Conservation (phyloP, 2,797 vertebrate genomes). For the Distichodus sexfasciatus region DNA sequence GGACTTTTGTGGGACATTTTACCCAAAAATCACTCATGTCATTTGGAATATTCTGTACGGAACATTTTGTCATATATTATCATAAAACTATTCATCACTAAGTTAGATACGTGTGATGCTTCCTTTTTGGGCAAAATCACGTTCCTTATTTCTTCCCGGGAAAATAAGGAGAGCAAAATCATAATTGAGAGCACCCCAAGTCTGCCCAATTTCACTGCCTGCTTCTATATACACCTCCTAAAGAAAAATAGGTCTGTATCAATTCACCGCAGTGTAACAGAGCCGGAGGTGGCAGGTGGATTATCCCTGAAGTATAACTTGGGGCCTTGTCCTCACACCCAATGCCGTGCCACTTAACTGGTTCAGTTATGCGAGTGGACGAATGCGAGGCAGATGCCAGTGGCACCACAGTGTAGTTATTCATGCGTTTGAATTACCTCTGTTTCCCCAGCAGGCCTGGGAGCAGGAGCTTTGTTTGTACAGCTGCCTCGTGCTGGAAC, state of each 20-base stretch:
- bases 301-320: slow-evolving; percentile 11
- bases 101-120: no score
- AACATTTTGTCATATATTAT: not conserved
- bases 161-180: no score
- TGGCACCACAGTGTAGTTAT: slow-evolving; percentile 47
- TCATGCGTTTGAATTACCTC: slow-evolving; percentile 55
- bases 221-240: no score
- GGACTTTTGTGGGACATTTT: no score
- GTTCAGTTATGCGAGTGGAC: slow-evolving; percentile 20
- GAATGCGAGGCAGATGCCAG: slow-evolving; percentile 40
- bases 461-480: slow-evolving; percentile 48
- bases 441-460: slow-evolving; percentile 42
- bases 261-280: slow-evolving; percentile 5
- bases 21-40: no score
- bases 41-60: no score
- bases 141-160: no score
- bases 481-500: slow-evolving; percentile 52
- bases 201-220: no score
- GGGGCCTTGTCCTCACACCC: slow-evolving; percentile 26
- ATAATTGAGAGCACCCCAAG: no score
- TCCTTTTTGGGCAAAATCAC: no score
- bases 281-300: not conserved
- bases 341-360: slow-evolving; percentile 32
- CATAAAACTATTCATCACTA: no score
- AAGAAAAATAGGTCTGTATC: no score